These are phyloP conservation scores for Melanotaenia parkinsoni DNA, from an alignment of 2,797 vertebrate genomes.

Conservation along the genomic window DNA sequence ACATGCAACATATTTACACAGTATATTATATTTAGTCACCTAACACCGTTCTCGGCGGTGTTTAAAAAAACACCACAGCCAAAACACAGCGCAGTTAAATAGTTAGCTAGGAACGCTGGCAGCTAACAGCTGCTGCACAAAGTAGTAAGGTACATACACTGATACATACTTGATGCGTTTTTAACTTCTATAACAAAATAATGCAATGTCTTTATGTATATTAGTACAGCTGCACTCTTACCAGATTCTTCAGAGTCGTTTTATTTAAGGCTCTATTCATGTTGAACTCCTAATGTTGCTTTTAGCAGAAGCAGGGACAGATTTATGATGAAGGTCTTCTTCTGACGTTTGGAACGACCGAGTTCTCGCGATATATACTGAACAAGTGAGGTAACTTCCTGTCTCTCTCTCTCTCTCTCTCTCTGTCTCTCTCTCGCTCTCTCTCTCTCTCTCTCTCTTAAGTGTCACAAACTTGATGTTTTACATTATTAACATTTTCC, in stretches of 20 bases:
- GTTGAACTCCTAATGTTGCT: slow-evolving; percentile 26
- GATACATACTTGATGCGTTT: not conserved
- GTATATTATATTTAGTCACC: not conserved
- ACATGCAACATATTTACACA: not conserved
- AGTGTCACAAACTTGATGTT: not conserved
- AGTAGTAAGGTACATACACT: not conserved
- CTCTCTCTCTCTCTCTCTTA: not conserved
- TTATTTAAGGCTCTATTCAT: slow-evolving; percentile 76
- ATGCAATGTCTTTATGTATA: not conserved
- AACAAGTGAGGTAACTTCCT: not conserved
- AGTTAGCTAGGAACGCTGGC: slow-evolving; percentile 8
- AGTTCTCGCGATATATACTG: slow-evolving; percentile 69
- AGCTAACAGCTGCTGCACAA: slow-evolving; percentile 25
- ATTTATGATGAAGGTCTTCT: slow-evolving; percentile 66
- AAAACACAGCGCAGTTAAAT: not conserved
- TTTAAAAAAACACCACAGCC: rapidly evolving
- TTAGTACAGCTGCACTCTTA: slow-evolving; percentile 41
- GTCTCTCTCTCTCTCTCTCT: not conserved
- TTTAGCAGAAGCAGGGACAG: slow-evolving; percentile 6
- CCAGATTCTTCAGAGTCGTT: slow-evolving; percentile 69
- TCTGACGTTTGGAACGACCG: not conserved
- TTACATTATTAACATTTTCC: not conserved
- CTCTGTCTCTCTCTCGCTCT: not conserved
- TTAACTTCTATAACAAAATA: not conserved
- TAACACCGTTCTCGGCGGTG: not conserved